Base-by-base conservation (phyloP, 2,888 invertebrate genomes). In the Copidosoma aretas region DNA sequence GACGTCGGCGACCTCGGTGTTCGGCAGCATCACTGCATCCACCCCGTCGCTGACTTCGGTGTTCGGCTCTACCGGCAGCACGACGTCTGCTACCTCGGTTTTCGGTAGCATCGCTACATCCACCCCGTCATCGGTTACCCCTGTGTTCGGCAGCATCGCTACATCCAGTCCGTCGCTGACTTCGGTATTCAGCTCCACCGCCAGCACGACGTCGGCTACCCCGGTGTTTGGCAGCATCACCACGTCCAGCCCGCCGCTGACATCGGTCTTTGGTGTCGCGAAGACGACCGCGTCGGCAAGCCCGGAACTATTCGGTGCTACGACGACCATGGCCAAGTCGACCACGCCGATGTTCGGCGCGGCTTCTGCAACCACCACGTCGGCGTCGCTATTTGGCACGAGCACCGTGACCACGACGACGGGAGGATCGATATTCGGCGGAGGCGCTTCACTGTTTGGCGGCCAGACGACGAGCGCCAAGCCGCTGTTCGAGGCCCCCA, bases 231-330 rank as follows among this genome's bases (percentile, higher is more conserved):
- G 46, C 15, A 17, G 46, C 15, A 17, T 14, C 4, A 12, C 46
- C 15, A n/a, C 46, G 46, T 17, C n/a, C 14, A 46, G 8, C 12
- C 2, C 17, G 12, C 12, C 46, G n/a, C 12, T n/a, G 32, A 56
- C 63, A 12, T 57, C 70, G 1, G 1, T 60, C 0, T 70, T 70
- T 14, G 52, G 52, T 19, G 14, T n/a, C 10, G n/a, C 52, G 43
- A 46, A 1, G 3, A 46, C 43, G 12, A 46, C 52, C 10, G 19
- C 52, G 52, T 10, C 19, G 10, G 52, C 19, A 10, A 52, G 19
- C 4, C n/a, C 52, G 10, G 21, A n/a, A n/a, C n/a, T 52, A 19
- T 52, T 52, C 19, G 21, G 52, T n/a, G 14, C 52, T n/a, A 52
- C 52, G 3, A 4, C 21, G 3, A 4, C 21, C 10, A 52, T n/a